Percentiles rank a stretch among this genome's conserved stretches.
Evolutionary conservation across 2,888 invertebrate species (phyloP).

Genomic region (Drosophila percnosoma): DNA sequence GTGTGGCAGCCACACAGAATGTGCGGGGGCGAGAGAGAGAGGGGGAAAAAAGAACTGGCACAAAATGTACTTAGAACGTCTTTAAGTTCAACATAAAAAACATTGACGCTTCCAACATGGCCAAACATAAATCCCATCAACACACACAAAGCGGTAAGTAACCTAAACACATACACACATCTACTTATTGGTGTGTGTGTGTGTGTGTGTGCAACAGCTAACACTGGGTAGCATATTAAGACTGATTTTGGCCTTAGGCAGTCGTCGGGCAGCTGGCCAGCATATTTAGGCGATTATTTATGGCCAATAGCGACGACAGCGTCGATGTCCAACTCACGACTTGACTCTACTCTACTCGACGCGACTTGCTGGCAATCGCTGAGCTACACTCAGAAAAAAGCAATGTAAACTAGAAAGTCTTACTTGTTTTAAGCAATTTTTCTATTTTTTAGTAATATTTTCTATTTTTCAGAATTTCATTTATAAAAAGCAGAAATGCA

Average conservation of each 20-base stretch:
- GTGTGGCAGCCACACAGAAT: constrained; percentile 32
- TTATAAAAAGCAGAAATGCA: constrained; percentile 3
- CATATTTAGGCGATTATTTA: constrained; percentile 79
- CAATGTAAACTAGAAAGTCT: not conserved
- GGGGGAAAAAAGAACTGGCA: constrained; percentile 61
- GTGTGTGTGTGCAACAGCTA: constrained; percentile 50
- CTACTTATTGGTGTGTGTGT: not conserved
- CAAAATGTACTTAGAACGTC: constrained; percentile 74
- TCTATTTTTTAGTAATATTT: not conserved
- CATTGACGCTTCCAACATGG: constrained; percentile 71
- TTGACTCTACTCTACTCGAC: constrained; percentile 39
- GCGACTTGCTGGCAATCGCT: constrained; percentile 51
- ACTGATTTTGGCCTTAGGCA: constrained; percentile 76
- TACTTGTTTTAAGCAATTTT: not conserved
- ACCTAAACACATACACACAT: constrained; percentile 37
- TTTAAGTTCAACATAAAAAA: constrained; percentile 78
- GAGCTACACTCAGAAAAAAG: not conserved
- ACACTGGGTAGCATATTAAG: constrained; percentile 68
- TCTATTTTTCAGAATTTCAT: accelerated
- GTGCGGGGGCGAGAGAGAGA: constrained; percentile 4
- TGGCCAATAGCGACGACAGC: constrained; percentile 60
- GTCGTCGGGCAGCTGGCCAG: constrained; percentile 70
- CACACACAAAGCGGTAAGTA: constrained; percentile 52
- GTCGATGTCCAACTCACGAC: constrained; percentile 35
- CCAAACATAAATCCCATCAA: constrained; percentile 76